Evolutionary conservation across 1,140 invertebrate species (phyloP).

Genomic region (Patella vulgata): DNA sequence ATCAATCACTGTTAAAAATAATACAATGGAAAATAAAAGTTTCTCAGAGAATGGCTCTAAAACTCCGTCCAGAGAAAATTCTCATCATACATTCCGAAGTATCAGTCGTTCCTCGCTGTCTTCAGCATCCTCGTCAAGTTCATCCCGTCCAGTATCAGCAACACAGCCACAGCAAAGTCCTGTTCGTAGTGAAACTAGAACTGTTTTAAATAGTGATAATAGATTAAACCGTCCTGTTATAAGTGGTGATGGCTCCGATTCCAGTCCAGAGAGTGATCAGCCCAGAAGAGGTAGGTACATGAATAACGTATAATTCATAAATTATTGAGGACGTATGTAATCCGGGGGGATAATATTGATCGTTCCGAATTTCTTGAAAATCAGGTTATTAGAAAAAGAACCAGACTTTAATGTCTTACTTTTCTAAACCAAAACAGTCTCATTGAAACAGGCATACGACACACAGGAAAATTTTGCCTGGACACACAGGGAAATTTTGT

Average conservation of each 20-base stretch:
- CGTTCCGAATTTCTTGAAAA: too few relatives aligned
- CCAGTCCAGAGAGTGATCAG: constrained; percentile 21
- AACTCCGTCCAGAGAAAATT: constrained; percentile 12
- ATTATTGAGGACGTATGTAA: too few relatives aligned
- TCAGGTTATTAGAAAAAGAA: too few relatives aligned
- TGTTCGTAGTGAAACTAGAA: constrained; percentile 52
- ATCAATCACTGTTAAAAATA: neutral
- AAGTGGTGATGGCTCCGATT: constrained; percentile 33
- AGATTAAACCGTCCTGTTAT: constrained; percentile 19
- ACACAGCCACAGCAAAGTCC: constrained; percentile 7
- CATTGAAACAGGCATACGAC: too few relatives aligned
- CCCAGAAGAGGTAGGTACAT: too few relatives aligned
- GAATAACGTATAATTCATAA: too few relatives aligned
- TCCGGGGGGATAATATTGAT: too few relatives aligned
- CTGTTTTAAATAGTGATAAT: constrained; percentile 37
- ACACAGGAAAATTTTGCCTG: too few relatives aligned
- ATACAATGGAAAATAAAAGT: neutral
- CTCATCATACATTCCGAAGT: constrained; percentile 40
- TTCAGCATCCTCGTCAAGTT: constrained; percentile 41
- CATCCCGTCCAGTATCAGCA: constrained; percentile 12
- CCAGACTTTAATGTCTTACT: too few relatives aligned
- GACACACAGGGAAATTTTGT: too few relatives aligned
- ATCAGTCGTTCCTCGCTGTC: constrained; percentile 43
- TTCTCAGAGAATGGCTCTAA: constrained; percentile 22
- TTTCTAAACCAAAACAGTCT: too few relatives aligned